A percentile compares a stretch with the other conserved stretches of the same genome.
Conservation (phyloP, 2,113 vertebrate genomes). For the Sporophila hypoxantha region DNA sequence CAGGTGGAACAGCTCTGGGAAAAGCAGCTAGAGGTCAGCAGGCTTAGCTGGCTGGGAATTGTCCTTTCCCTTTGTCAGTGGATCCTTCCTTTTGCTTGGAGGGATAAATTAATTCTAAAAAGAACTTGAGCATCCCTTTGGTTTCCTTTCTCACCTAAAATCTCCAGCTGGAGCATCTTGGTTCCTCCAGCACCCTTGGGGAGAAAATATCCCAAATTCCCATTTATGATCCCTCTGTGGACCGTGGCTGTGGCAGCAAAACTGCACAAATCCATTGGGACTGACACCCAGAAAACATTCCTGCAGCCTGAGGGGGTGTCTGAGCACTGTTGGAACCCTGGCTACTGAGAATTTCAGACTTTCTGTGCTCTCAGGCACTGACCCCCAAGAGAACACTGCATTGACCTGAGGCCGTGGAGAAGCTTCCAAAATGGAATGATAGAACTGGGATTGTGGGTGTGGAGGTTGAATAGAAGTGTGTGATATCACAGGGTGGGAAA, state of each 20-base stretch:
- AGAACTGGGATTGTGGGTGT: background rate
- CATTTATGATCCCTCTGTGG: background rate
- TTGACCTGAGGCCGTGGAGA: background rate
- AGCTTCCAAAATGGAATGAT: background rate
- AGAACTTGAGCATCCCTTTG: background rate
- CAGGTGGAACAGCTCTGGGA: background rate
- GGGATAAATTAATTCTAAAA: background rate
- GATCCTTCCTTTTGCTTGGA: background rate
- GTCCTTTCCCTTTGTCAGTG: background rate
- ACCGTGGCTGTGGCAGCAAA: background rate
- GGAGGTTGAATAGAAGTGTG: background rate
- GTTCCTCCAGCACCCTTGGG: background rate
- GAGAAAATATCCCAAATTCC: background rate
- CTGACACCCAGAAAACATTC: background rate
- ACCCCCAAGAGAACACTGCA: background rate
- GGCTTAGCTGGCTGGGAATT: background rate
- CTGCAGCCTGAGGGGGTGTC: background rate
- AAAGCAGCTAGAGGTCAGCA: background rate
- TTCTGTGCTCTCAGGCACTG: background rate
- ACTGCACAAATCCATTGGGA: background rate
- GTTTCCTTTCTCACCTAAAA: background rate
- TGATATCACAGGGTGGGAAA: background rate
- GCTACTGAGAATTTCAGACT: background rate
- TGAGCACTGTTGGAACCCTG: background rate
- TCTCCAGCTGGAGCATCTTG: background rate